Conservation (phyloP, 2,888 invertebrate species). For the Carabus problematicus region DNA sequence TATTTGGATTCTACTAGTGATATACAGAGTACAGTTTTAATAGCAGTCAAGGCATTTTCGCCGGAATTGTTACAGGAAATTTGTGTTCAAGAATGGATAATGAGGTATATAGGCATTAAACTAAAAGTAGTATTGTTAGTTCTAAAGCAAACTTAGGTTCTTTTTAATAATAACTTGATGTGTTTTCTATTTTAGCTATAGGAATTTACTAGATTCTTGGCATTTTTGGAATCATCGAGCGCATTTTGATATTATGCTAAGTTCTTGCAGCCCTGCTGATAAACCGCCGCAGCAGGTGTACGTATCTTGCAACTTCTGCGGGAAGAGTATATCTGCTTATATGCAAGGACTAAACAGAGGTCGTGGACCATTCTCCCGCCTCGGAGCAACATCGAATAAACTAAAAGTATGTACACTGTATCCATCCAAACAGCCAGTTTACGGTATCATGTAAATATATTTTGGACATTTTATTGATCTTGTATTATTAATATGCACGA, state of each 20-base stretch:
- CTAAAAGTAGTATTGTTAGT: conserved; percentile 8
- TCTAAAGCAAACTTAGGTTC: conserved; percentile 16
- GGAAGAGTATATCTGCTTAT: conserved; percentile 86
- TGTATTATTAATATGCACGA: too few relatives aligned
- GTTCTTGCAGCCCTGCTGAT: conserved; percentile 64
- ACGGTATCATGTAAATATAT: not conserved
- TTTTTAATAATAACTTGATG: not conserved
- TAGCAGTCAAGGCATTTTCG: conserved; percentile 80
- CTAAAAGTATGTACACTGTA: conserved; percentile 69
- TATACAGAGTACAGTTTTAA: conserved; percentile 87
- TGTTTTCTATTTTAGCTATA: conserved; percentile 69
- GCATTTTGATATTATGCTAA: conserved; percentile 84
- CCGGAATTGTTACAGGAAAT: conserved; percentile 70
- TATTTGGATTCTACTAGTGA: conserved; percentile 89
- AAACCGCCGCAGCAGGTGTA: conserved; percentile 72
- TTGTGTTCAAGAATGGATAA: conserved; percentile 73
- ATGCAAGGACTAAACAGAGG: conserved; percentile 73
- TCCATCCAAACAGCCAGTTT: too few relatives aligned
- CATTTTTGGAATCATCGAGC: conserved; percentile 89
- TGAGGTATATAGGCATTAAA: conserved; percentile 63
- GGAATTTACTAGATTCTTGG: conserved; percentile 86
- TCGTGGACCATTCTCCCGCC: conserved; percentile 65
- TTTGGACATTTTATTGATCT: too few relatives aligned
- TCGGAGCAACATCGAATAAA: conserved; percentile 74
- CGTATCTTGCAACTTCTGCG: conserved; percentile 93